phyloP scores from a whole-genome alignment of 2,888 invertebrate species.

The Netelia virgata region DNA sequence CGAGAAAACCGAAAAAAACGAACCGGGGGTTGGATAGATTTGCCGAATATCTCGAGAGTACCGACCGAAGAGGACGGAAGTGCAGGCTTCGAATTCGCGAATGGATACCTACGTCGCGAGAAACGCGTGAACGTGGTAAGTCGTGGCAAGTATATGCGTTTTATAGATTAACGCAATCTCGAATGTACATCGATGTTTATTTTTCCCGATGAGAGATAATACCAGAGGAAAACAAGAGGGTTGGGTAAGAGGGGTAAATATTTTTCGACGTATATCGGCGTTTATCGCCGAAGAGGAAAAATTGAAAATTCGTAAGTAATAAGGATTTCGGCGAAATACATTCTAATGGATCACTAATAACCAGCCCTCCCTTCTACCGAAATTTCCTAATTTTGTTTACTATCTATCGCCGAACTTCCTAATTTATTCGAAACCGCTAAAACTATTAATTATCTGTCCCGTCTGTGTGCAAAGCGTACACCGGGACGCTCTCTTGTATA shows the following conservation, averaged over 20 bases:
- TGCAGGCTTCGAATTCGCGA: constrained; percentile 50
- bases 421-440: constrained; percentile 55
- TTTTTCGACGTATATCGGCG: background rate
- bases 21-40: constrained; percentile 11
- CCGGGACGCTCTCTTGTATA: background rate
- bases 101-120: constrained; percentile 39
- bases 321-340: no score
- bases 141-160: constrained; percentile 21
- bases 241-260: no score
- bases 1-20: constrained; percentile 21
- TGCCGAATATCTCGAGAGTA: constrained; percentile 18
- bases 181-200: background rate
- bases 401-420: constrained; percentile 36
- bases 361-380: background rate
- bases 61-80: background rate
- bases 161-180: constrained; percentile 7
- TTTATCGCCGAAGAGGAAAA: background rate
- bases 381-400: constrained; percentile 42
- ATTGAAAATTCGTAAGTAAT: background rate
- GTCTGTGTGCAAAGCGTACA: background rate
- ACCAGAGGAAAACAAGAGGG: no score
- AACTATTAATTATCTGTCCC: constrained; percentile 60
- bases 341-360: constrained; percentile 36
- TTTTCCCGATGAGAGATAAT: background rate
- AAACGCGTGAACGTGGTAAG: constrained; percentile 43